Evolutionary conservation across 2,113 vertebrate species (phyloP).

Genomic region (Gobiocypris rarus): DNA sequence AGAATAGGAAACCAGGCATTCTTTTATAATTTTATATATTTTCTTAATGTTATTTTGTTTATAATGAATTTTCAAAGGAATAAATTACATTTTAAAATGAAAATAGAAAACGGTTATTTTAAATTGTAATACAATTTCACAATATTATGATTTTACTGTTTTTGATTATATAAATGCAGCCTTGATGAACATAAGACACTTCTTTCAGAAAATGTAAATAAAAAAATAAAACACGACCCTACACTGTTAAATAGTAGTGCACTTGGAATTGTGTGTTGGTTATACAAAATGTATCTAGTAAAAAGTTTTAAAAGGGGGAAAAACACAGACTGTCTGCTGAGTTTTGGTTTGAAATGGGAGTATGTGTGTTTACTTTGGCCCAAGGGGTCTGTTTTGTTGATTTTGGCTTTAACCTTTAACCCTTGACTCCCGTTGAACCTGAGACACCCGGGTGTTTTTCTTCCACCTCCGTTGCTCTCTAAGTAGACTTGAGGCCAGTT

Average conservation of each 20-base stretch:
- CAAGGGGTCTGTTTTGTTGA: constrained; percentile 50
- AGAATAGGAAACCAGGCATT: too few relatives aligned
- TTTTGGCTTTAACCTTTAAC: constrained; percentile 43
- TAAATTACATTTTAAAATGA: too few relatives aligned
- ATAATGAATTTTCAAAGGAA: too few relatives aligned
- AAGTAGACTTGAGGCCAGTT: constrained; percentile 31
- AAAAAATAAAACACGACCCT: neutral
- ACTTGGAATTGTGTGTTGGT: neutral
- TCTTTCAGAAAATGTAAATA: neutral
- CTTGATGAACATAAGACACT: neutral
- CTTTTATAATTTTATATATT: too few relatives aligned
- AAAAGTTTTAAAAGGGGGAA: neutral
- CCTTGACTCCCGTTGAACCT: constrained; percentile 48
- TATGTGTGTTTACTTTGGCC: constrained; percentile 44
- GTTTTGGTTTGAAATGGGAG: constrained; percentile 29
- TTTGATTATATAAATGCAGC: neutral
- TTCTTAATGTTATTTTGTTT: too few relatives aligned
- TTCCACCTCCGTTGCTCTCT: constrained; percentile 27
- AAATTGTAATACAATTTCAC: too few relatives aligned
- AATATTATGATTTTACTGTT: neutral
- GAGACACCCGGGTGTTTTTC: constrained; percentile 55
- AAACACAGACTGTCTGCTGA: neutral
- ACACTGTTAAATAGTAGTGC: neutral
- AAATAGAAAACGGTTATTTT: too few relatives aligned
- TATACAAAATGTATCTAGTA: neutral